Conservation (phyloP, 30 jellyfish, hydroid and myxozoan species). For the Euphysa ruthae region DNA sequence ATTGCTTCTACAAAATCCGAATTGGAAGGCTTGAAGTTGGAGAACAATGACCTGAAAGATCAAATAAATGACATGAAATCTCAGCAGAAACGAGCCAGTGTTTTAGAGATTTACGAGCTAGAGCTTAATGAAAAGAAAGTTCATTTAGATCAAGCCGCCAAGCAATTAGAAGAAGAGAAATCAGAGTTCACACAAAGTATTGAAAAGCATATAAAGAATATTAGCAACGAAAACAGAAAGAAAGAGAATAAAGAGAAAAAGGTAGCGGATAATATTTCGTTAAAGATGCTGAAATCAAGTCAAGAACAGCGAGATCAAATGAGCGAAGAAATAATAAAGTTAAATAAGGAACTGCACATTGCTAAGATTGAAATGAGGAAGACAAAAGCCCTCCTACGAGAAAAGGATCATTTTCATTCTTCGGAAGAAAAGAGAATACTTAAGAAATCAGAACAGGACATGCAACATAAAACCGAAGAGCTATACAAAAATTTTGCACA, state of each 20-base stretch:
- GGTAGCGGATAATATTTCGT: constrained; percentile 3
- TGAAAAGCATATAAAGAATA: background rate
- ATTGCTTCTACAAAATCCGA: background rate
- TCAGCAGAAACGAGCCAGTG: background rate
- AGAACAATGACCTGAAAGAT: constrained; percentile 10
- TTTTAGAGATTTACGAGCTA: background rate
- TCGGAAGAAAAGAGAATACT: constrained; percentile 48
- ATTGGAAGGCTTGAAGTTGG: constrained; percentile 15
- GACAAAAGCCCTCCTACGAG: constrained; percentile 10
- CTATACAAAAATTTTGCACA: constrained; percentile 21
- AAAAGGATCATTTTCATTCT: constrained; percentile 27
- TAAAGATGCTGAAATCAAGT: background rate
- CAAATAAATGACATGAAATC: background rate
- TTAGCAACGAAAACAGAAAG: background rate
- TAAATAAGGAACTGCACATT: constrained; percentile 11
- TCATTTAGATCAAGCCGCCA: background rate
- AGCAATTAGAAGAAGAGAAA: constrained; percentile 10
- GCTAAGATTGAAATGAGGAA: constrained; percentile 28
- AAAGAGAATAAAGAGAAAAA: background rate
- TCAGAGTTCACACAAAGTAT: background rate
- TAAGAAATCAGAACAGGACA: constrained; percentile 52
- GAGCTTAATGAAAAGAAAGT: constrained; percentile 7
- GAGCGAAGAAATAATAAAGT: constrained; percentile 15
- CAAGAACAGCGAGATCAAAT: constrained; percentile 30
- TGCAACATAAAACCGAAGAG: constrained; percentile 53